A percentile compares a stretch with the other conserved stretches of the same genome.
These are phyloP conservation scores for Dermolepida albohirtum DNA, from an alignment of 2,888 invertebrate species.

Conservation along the genomic window DNA sequence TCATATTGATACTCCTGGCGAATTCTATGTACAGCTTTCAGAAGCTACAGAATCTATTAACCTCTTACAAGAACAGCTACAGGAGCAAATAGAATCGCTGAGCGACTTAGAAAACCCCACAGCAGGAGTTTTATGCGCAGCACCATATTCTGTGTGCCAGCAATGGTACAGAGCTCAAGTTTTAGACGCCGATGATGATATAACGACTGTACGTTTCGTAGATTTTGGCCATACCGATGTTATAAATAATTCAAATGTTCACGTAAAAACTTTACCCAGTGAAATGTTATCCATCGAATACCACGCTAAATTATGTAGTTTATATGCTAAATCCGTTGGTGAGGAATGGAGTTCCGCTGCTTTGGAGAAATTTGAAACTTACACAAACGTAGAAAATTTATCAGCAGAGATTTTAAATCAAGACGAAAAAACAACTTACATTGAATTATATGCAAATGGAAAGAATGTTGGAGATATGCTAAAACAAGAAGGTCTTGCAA, in stretches of 20 bases:
- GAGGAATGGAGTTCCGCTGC: slow-evolving; percentile 77
- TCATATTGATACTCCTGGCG: slow-evolving; percentile 80
- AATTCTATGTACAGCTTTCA: slow-evolving; percentile 79
- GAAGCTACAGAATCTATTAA: slow-evolving; percentile 71
- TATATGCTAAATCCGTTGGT: slow-evolving; percentile 74
- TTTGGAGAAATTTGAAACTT: slow-evolving; percentile 67
- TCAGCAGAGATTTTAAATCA: slow-evolving; percentile 56
- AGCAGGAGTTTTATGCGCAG: slow-evolving; percentile 76
- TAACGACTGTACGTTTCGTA: slow-evolving; percentile 81
- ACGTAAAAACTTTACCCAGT: slow-evolving; percentile 73
- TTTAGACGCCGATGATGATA: slow-evolving; percentile 81
- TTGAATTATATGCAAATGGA: slow-evolving; percentile 74
- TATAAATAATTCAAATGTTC: slow-evolving; percentile 71
- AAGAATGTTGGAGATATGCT: slow-evolving; percentile 73
- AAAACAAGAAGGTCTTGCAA: slow-evolving; percentile 71
- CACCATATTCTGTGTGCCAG: slow-evolving; percentile 85
- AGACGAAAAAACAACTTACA: slow-evolving; percentile 73
- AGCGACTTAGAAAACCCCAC: slow-evolving; percentile 70
- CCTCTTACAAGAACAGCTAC: slow-evolving; percentile 74
- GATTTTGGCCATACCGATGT: slow-evolving; percentile 86
- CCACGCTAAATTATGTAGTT: slow-evolving; percentile 73
- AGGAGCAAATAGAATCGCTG: slow-evolving; percentile 67
- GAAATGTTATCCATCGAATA: slow-evolving; percentile 69
- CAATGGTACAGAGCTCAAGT: slow-evolving; percentile 94
- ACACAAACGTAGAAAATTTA: slow-evolving; percentile 50